Evolutionary conservation across 2,888 invertebrate species (phyloP).

Genomic region (Crioceris asparagi): DNA sequence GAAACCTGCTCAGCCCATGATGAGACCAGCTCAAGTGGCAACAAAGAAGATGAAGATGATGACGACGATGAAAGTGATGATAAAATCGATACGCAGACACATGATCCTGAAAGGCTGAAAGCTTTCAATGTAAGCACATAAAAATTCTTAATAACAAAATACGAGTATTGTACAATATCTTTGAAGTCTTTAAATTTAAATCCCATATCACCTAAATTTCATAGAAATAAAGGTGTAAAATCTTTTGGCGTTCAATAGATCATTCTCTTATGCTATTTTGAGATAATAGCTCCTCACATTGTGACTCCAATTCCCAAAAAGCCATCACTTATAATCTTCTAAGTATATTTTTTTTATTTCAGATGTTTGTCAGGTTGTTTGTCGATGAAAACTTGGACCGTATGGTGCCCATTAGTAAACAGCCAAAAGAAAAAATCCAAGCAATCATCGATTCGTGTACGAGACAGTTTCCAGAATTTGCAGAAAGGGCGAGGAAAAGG

Average conservation of each 20-base stretch:
- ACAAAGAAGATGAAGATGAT: conserved; percentile 75
- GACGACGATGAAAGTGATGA: conserved; percentile 90
- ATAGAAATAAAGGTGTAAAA: too few relatives aligned
- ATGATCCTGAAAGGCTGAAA: conserved; percentile 88
- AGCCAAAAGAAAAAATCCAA: conserved; percentile 95
- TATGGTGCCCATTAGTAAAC: conserved; percentile 94
- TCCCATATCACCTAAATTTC: too few relatives aligned
- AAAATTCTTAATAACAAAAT: too few relatives aligned
- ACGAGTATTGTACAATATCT: too few relatives aligned
- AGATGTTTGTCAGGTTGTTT: conserved; percentile 97
- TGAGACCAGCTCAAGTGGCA: conserved; percentile 80
- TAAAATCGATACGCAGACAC: conserved; percentile 73
- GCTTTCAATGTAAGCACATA: conserved; percentile 88
- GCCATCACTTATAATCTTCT: too few relatives aligned
- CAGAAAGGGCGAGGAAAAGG: conserved; percentile 86
- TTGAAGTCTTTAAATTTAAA: too few relatives aligned
- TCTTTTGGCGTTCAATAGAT: too few relatives aligned
- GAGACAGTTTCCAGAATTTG: conserved; percentile 93
- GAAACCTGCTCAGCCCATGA: conserved; percentile 65
- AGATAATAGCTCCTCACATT: too few relatives aligned
- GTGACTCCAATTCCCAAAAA: too few relatives aligned
- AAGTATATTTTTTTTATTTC: conserved; percentile 10
- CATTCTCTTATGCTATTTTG: too few relatives aligned
- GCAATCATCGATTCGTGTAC: conserved; percentile 96
- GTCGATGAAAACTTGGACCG: conserved; percentile 95